These are phyloP conservation scores for Micronisus gabar DNA, from an alignment of 2,113 vertebrate genomes.

Conservation along the genomic window DNA sequence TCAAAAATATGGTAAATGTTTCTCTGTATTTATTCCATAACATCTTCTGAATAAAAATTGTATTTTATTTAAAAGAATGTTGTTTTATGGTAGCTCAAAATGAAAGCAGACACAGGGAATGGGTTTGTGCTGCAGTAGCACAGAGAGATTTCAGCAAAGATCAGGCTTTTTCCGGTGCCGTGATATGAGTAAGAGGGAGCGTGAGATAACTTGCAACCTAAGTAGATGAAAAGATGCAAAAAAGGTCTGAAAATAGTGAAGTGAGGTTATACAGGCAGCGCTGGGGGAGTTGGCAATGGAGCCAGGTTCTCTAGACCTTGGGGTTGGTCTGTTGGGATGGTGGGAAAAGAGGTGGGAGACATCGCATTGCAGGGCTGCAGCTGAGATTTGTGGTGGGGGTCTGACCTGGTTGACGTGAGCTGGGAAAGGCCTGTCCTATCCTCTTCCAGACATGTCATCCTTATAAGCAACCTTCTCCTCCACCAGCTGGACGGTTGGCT, in stretches of 20 bases:
- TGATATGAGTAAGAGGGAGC: not conserved
- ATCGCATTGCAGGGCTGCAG: fast-evolving
- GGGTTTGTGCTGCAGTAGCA: not conserved
- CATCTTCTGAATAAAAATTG: slow-evolving; percentile 11
- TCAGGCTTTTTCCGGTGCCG: not conserved
- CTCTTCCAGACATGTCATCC: not conserved
- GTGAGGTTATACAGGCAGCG: not conserved
- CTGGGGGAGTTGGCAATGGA: not conserved
- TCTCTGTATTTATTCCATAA: slow-evolving; percentile 61
- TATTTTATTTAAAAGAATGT: not conserved
- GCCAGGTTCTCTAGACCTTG: not conserved
- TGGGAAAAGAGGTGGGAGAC: not conserved
- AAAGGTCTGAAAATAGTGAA: not conserved
- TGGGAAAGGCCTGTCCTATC: not conserved
- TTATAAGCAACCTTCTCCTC: not conserved
- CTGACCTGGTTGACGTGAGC: not conserved
- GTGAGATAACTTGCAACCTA: not conserved
- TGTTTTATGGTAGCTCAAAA: not conserved
- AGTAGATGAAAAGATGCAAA: not conserved
- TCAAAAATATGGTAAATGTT: not conserved
- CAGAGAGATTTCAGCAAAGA: not conserved
- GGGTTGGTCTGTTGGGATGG: not conserved
- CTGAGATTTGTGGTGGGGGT: not conserved
- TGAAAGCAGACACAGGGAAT: not conserved
- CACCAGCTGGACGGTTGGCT: not conserved